Evolutionary conservation across 1,140 invertebrate species (phyloP), one percentile per base, ranked within the genome.

Genomic region (Antheraea pernyi): DNA sequence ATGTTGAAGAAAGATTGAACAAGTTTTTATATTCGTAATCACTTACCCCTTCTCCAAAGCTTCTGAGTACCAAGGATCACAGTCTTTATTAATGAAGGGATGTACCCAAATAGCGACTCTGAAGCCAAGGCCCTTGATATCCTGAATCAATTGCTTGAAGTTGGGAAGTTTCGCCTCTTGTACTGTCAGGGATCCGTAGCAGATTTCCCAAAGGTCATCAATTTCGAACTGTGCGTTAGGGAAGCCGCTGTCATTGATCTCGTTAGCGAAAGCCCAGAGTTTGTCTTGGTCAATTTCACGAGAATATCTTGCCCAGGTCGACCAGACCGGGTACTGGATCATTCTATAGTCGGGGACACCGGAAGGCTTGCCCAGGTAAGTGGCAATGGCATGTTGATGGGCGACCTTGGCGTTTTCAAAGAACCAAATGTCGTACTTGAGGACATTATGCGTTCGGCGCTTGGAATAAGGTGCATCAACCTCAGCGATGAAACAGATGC

Each of bases 131-230:
- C 80, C 71, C 74, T 96, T 95, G 2, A 98, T 83, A n/a, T 94
- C 80, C 7, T 93, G 81, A 0, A 94, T 91, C 0, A 95, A 81
- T 13, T 88, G 78, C 10, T 92, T 93, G 10, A 97, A 94, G 73
- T 97, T 88, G 0, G 96, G 94, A 84, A 99, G 97, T 84, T 96
- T 96, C 0, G 85, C 89, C 13, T 85, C 84, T 76, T 97, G 94
- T 75, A 98, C 97, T 9, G 91, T 93, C 46, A 97, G 92, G 7
- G 97, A 97, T 6, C 98, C 98, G 79, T 98, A 99, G 81, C 97
- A 97, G 42, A 95, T 95, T 81, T 98, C 97, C 97, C 97, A 99
- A 19, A 96, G 94, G 77, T 99, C 98, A 79, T 99, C 98, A 62
- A 99, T 97, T 90, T 98, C 97, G 37, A 99, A 79, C 81, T 98